Conservation (phyloP, 2,797 vertebrate species). For the Oreochromis grahami region DNA sequence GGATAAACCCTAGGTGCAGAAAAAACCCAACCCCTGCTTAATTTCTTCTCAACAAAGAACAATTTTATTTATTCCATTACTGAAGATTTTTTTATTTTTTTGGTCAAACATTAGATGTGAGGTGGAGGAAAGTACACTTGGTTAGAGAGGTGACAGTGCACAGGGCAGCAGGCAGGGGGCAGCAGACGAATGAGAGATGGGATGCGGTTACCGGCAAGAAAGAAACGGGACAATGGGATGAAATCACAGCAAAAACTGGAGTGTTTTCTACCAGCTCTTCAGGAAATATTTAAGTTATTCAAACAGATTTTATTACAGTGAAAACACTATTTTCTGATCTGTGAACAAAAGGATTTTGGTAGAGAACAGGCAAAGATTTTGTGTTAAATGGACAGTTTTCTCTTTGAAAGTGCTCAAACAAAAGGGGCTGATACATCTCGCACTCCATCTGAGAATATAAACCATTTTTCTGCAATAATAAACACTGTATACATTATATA, state of each 20-base stretch:
- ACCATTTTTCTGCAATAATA: neutral
- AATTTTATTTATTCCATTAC: slow-evolving; percentile 60
- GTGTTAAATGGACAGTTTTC: neutral
- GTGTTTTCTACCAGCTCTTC: neutral
- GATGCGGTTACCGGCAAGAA: neutral
- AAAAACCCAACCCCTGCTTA: neutral
- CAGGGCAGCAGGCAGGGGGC: slow-evolving; percentile 65
- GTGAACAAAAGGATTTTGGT: neutral
- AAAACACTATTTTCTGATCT: neutral
- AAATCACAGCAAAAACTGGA: neutral
- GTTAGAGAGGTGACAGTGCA: slow-evolving; percentile 35
- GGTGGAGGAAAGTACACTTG: slow-evolving; percentile 43
- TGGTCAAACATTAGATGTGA: slow-evolving; percentile 49
- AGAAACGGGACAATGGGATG: neutral
- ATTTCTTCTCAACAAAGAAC: slow-evolving; percentile 52
- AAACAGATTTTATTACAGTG: neutral
- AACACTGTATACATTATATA: neutral
- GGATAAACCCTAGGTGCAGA: neutral
- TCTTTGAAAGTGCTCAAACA: neutral
- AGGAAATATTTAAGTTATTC: neutral
- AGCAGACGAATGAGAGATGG: slow-evolving; percentile 16
- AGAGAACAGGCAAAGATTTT: neutral
- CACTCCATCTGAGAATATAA: neutral
- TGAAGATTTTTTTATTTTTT: slow-evolving; percentile 34
- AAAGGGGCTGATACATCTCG: neutral